Percentiles rank a stretch among this genome's conserved stretches.
Conservation (phyloP, 2,113 vertebrate species). For the Etheostoma cragini region DNA sequence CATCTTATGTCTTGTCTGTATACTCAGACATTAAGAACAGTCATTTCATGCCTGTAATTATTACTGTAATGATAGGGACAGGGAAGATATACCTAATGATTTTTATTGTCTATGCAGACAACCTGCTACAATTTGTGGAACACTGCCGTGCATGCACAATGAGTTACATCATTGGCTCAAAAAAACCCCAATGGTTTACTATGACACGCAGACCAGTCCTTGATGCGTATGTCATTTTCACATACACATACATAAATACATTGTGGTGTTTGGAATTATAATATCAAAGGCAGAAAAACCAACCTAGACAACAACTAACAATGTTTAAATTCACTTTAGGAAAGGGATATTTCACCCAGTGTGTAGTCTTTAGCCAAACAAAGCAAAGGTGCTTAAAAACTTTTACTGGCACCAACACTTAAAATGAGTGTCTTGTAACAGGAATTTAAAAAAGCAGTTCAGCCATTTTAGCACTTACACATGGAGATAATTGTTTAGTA, state of each 20-base stretch:
- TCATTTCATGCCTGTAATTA: conserved; percentile 16
- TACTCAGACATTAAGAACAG: conserved; percentile 7
- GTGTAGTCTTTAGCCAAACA: not conserved
- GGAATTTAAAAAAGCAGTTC: not conserved
- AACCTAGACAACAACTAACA: not conserved
- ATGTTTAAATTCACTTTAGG: not conserved
- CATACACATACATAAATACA: not conserved
- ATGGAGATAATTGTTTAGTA: not conserved
- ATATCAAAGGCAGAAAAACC: not conserved
- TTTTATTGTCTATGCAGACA: not conserved
- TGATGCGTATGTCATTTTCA: not conserved
- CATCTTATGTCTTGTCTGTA: not conserved
- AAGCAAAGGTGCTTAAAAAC: not conserved
- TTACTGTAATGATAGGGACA: not conserved
- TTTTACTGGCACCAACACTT: not conserved
- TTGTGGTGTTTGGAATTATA: not conserved
- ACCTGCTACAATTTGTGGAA: not conserved
- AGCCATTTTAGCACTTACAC: not conserved
- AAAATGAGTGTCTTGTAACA: not conserved
- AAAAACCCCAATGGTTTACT: not conserved
- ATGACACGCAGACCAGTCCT: not conserved
- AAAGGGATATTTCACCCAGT: not conserved
- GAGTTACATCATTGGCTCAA: not conserved
- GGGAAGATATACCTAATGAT: not conserved
- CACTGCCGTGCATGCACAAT: not conserved